Percentiles rank a stretch among this genome's conserved stretches.
Conservation (phyloP, 2,888 invertebrate species). For the Scaptomyza cyrtandrae region DNA sequence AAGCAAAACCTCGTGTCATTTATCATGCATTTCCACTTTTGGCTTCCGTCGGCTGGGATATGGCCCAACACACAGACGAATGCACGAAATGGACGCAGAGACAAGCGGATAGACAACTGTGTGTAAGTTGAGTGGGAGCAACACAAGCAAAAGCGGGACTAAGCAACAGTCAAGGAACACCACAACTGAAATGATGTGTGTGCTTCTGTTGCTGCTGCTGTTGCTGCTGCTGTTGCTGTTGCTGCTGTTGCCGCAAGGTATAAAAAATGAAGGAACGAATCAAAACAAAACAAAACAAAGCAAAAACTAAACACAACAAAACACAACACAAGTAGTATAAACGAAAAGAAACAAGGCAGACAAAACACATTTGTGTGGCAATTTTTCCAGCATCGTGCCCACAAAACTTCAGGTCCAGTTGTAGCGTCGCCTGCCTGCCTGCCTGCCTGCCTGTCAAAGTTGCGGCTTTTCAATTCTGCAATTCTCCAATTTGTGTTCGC, state of each 20-base stretch:
- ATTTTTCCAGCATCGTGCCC: neutral
- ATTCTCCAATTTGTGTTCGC: slow-evolving; percentile 30
- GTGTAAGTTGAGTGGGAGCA: slow-evolving; percentile 16
- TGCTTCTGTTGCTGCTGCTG: slow-evolving; percentile 35
- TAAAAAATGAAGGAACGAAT: slow-evolving; percentile 19
- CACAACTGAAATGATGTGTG: slow-evolving; percentile 50
- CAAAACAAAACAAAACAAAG: slow-evolving; percentile 4
- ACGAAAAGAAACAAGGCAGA: slow-evolving; percentile 21
- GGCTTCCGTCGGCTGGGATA: slow-evolving; percentile 75
- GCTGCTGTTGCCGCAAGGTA: slow-evolving; percentile 47
- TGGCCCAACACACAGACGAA: slow-evolving; percentile 61
- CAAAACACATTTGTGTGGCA: slow-evolving; percentile 57
- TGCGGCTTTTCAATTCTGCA: slow-evolving; percentile 18
- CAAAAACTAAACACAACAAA: neutral
- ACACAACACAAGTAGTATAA: neutral
- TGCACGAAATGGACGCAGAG: slow-evolving; percentile 50
- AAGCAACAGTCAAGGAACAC: neutral
- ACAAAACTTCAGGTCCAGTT: slow-evolving; percentile 8
- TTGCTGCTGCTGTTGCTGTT: slow-evolving; percentile 4
- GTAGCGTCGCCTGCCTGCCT: slow-evolving; percentile 4
- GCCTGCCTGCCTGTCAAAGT: slow-evolving; percentile 15
- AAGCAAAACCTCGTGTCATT: slow-evolving; percentile 73
- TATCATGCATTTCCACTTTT: slow-evolving; percentile 81
- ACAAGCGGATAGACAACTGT: slow-evolving; percentile 32
- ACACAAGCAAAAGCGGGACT: neutral